Evolutionary conservation across 2,888 invertebrate species (phyloP).

Genomic region (Cephus pygmeus): DNA sequence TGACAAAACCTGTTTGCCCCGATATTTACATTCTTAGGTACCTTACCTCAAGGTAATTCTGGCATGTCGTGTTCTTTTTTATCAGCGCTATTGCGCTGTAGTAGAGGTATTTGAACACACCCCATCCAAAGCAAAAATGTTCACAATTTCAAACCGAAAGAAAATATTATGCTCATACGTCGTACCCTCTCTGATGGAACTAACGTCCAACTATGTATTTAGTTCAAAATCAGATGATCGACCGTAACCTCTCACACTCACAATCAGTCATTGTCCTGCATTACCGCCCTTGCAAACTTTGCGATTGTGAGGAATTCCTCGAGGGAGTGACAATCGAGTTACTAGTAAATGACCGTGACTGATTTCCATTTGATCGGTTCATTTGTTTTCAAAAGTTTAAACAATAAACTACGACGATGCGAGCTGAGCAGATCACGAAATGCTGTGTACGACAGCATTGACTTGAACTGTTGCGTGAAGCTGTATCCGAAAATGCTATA

Average conservation of each 20-base stretch:
- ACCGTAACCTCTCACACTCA: neutral
- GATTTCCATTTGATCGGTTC: neutral
- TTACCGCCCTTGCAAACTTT: neutral
- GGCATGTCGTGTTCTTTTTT: neutral
- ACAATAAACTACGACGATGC: neutral
- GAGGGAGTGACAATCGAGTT: neutral
- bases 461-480: neutral
- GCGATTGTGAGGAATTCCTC: neutral
- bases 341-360: neutral
- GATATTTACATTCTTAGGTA: too few relatives aligned
- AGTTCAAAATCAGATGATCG: neutral
- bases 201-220: too few relatives aligned
- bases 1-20: too few relatives aligned
- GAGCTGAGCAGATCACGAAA: neutral
- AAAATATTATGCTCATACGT: too few relatives aligned
- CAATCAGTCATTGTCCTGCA: neutral
- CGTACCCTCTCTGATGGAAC: too few relatives aligned
- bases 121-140: neutral
- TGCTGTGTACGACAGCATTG: neutral
- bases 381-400: neutral
- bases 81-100: too few relatives aligned
- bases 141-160: too few relatives aligned
- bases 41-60: too few relatives aligned
- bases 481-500: neutral
- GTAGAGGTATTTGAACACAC: neutral